A percentile compares a stretch with the other conserved stretches of the same genome.
Conservation (phyloP, 2,888 invertebrate genomes). For the Harpalus rufipes region DNA sequence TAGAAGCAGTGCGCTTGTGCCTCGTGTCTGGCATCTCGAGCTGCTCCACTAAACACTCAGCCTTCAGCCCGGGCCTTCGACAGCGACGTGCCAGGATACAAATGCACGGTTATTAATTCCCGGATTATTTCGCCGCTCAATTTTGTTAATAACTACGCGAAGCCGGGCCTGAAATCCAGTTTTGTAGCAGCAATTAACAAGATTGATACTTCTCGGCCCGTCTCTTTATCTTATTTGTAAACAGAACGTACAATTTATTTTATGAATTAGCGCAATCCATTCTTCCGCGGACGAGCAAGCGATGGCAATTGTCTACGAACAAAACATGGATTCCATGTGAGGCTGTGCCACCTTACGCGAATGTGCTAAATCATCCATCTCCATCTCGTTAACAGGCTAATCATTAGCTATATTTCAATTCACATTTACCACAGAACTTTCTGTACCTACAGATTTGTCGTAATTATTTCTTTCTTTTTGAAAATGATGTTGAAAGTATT, state of each 20-base stretch:
- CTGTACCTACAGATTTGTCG: too few species aligned
- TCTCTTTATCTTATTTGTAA: constrained; percentile 67
- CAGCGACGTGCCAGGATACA: constrained; percentile 54
- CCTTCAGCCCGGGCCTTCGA: neutral
- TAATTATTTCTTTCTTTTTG: too few species aligned
- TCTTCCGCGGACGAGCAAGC: constrained; percentile 55
- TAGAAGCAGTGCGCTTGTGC: neutral
- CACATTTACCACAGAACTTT: neutral
- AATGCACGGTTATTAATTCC: constrained; percentile 62
- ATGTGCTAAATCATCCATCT: neutral
- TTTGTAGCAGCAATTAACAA: constrained; percentile 65
- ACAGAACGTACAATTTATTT: constrained; percentile 65
- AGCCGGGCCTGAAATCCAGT: constrained; percentile 55
- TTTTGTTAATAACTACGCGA: constrained; percentile 64
- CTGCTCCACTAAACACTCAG: constrained; percentile 3
- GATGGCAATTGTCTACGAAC: constrained; percentile 47
- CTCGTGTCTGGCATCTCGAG: neutral
- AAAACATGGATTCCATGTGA: constrained; percentile 38
- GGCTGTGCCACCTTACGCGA: neutral
- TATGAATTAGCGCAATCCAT: constrained; percentile 66
- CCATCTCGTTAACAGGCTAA: constrained; percentile 5
- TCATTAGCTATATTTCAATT: constrained; percentile 1
- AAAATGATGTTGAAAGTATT: too few species aligned
- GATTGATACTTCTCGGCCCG: constrained; percentile 62
- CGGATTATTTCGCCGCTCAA: constrained; percentile 64